Conservation (phyloP, 2,888 invertebrate genomes). For the Drosophila anomalata region DNA sequence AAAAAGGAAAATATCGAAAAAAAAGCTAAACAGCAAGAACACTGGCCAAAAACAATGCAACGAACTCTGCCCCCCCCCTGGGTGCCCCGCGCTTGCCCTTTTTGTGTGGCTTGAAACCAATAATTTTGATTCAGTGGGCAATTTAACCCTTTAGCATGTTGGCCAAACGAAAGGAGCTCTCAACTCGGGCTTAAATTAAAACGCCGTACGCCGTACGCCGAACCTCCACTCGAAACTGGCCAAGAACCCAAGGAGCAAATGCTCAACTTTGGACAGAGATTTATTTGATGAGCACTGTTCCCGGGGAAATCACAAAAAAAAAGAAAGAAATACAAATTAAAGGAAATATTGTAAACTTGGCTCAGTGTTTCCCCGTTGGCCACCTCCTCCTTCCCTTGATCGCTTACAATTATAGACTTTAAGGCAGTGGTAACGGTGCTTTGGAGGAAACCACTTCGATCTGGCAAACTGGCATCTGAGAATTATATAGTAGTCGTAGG, state of each 20-base stretch:
- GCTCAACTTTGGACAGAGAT: slow-evolving; percentile 70
- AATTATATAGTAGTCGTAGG: slow-evolving; percentile 31
- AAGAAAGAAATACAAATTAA: slow-evolving; percentile 21
- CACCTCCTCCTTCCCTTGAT: slow-evolving; percentile 1
- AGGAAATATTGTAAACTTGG: slow-evolving; percentile 52
- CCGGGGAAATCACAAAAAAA: slow-evolving; percentile 33
- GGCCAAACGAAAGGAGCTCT: slow-evolving; percentile 78
- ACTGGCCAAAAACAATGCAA: slow-evolving; percentile 71
- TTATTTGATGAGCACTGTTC: slow-evolving; percentile 72
- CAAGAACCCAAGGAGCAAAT: slow-evolving; percentile 43
- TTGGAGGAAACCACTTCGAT: slow-evolving; percentile 43
- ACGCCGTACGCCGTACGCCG: slow-evolving; percentile 57
- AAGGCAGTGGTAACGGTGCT: slow-evolving; percentile 65
- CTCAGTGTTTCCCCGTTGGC: neutral
- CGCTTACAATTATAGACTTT: slow-evolving; percentile 61
- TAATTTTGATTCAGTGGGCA: slow-evolving; percentile 84
- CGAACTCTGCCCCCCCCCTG: slow-evolving; percentile 52
- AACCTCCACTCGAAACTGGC: slow-evolving; percentile 26
- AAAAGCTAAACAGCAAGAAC: slow-evolving; percentile 14
- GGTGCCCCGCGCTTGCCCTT: slow-evolving; percentile 15
- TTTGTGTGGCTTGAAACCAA: slow-evolving; percentile 79
- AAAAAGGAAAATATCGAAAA: slow-evolving; percentile 18
- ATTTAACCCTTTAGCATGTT: slow-evolving; percentile 84
- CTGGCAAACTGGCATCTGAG: slow-evolving; percentile 35
- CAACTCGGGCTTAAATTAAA: slow-evolving; percentile 74